A percentile compares a stretch with the other conserved stretches of the same genome.
Evolutionary conservation across 2,888 invertebrate species (phyloP).

Genomic region (Campoletis raptor): DNA sequence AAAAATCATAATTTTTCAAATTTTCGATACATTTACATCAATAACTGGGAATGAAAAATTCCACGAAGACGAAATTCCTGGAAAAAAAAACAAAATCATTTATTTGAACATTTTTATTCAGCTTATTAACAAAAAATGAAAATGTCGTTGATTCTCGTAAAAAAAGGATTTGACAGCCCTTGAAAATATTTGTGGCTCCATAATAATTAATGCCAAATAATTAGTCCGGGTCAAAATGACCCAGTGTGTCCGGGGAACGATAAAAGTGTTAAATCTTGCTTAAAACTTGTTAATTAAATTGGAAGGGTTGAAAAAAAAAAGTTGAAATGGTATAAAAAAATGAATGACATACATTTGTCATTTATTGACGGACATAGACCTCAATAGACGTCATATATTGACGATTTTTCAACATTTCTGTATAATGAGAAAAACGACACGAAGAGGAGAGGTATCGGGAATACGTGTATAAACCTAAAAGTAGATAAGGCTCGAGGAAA

Average conservation of each 20-base stretch:
- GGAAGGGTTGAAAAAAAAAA: background rate
- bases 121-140: too few species aligned
- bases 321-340: background rate
- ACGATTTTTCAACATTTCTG: background rate
- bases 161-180: too few species aligned
- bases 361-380: background rate
- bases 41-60: too few species aligned
- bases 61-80: too few species aligned
- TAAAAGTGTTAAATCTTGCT: background rate
- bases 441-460: background rate
- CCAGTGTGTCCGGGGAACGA: too few species aligned
- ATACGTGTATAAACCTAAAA: background rate
- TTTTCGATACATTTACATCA: too few species aligned
- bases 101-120: too few species aligned
- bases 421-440: slow-evolving; percentile 5
- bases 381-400: background rate
- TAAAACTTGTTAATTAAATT: background rate
- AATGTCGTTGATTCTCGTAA: too few species aligned
- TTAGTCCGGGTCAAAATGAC: background rate
- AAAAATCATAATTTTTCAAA: too few species aligned
- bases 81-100: too few species aligned
- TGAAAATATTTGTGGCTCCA: too few species aligned
- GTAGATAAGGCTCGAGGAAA: slow-evolving; percentile 27
- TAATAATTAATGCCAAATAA: background rate
- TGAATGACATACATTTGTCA: background rate